These are phyloP conservation scores for Pseudomyrmex cubaensis DNA, from an alignment of 1,140 invertebrate genomes.

Conservation along the genomic window DNA sequence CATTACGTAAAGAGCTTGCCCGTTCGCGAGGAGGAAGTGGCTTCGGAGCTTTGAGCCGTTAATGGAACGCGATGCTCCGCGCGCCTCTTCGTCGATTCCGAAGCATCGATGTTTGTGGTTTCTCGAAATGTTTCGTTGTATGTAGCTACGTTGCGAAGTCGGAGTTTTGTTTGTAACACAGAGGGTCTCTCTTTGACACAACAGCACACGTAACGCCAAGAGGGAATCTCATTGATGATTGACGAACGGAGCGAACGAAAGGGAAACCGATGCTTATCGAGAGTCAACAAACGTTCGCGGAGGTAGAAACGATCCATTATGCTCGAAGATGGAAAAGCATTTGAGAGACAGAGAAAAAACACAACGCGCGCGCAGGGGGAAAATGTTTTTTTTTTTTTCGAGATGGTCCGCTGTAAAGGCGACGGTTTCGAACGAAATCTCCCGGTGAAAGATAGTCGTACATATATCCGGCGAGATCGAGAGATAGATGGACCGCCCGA, in stretches of 20 bases:
- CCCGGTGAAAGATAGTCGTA: background rate
- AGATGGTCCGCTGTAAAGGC: slow-evolving; percentile 29
- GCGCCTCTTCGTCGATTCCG: background rate
- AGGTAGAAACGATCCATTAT: slow-evolving; percentile 17
- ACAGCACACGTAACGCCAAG: background rate
- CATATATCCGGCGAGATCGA: background rate
- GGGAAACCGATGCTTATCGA: background rate
- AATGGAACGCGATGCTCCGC: background rate
- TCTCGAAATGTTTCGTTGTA: no score
- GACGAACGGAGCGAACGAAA: background rate
- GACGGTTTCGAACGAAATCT: background rate
- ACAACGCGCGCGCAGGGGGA: background rate
- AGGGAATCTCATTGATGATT: background rate
- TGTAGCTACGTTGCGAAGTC: no score
- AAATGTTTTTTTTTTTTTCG: slow-evolving; percentile 48
- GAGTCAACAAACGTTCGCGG: no score
- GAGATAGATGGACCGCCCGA: slow-evolving; percentile 34
- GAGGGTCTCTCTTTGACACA: background rate
- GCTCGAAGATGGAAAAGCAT: slow-evolving; percentile 31
- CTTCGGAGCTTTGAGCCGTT: background rate
- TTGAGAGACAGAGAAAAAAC: background rate
- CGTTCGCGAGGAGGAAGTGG: slow-evolving; percentile 39
- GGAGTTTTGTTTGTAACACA: no score
- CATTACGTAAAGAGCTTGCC: slow-evolving; percentile 57
- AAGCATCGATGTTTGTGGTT: no score